These are phyloP conservation scores for Drosophila pseudotalamancana DNA, from an alignment of 2,888 invertebrate species.

Conservation along the genomic window DNA sequence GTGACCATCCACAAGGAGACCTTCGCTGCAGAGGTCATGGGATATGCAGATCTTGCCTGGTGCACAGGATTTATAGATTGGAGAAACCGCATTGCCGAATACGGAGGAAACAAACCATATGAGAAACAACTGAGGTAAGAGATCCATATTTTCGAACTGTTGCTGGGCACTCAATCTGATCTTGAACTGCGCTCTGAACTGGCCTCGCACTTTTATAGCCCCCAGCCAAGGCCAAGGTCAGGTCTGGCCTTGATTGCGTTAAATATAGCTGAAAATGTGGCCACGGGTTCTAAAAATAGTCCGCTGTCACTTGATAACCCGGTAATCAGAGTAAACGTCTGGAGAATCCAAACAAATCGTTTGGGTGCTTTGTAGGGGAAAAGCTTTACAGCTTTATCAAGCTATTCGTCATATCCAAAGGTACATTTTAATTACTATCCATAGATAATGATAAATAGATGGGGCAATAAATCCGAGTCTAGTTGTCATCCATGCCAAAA, in stretches of 20 bases:
- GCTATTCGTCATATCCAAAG: neutral
- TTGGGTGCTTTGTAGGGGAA: neutral
- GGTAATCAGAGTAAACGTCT: conserved; percentile 20
- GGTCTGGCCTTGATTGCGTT: conserved; percentile 36
- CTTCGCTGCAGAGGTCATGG: conserved; percentile 57
- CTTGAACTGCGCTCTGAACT: conserved; percentile 38
- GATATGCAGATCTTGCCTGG: conserved; percentile 52
- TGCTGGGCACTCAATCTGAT: conserved; percentile 17
- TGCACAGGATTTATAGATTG: conserved; percentile 34
- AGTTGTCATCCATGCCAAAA: no score
- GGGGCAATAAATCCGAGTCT: no score
- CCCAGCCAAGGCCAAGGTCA: conserved; percentile 15
- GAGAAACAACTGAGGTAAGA: neutral
- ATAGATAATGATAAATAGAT: no score
- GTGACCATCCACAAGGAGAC: conserved; percentile 47
- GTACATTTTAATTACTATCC: no score
- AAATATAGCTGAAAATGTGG: conserved; percentile 51
- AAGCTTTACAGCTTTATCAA: neutral
- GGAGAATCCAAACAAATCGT: conserved; percentile 3
- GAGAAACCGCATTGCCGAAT: neutral
- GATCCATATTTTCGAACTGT: conserved; percentile 6
- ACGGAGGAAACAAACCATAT: neutral
- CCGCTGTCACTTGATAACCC: neutral
- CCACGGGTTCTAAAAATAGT: conserved; percentile 47
- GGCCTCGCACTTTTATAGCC: conserved; percentile 40